A percentile compares a stretch with the other conserved stretches of the same genome.
These are phyloP conservation scores for Phataginus tetradactyla DNA, from an alignment of 2,797 vertebrate species.

Conservation along the genomic window DNA sequence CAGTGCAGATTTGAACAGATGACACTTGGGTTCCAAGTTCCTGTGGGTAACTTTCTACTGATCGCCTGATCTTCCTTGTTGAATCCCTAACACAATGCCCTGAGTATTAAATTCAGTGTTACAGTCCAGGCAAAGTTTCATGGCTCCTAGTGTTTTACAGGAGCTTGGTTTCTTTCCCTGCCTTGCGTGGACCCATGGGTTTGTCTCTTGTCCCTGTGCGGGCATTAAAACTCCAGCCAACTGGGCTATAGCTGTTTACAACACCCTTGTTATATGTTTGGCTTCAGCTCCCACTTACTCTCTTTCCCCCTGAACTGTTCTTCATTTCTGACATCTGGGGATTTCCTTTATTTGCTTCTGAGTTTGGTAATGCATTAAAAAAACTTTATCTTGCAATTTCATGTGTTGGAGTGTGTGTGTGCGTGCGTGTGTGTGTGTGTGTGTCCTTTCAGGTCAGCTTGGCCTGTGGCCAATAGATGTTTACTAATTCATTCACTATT, in stretches of 20 bases:
- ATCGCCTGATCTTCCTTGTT: neutral
- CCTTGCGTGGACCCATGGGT: neutral
- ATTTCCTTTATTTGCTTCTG: slow-evolving; percentile 57
- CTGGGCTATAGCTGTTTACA: neutral
- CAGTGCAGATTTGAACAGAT: neutral
- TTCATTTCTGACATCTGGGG: slow-evolving; percentile 44
- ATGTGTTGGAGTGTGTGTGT: neutral
- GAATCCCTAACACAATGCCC: neutral
- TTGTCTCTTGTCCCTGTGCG: neutral
- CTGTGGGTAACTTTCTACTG: neutral
- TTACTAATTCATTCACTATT: slow-evolving; percentile 5
- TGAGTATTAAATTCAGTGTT: neutral
- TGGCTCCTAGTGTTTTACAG: neutral
- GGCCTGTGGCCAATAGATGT: neutral
- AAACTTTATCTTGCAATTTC: slow-evolving; percentile 1
- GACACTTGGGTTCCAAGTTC: neutral
- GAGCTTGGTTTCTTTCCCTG: neutral
- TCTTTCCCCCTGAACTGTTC: neutral
- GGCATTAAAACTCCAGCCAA: neutral
- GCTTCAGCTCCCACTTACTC: neutral
- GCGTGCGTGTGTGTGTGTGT: neutral
- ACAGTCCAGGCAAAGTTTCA: neutral
- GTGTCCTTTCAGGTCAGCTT: neutral
- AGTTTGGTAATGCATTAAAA: neutral
- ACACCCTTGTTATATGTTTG: neutral